Percentiles rank a stretch among this genome's conserved stretches.
These are phyloP conservation scores for Cheilinus undulatus DNA, from an alignment of 2,113 vertebrate genomes.

Conservation along the genomic window DNA sequence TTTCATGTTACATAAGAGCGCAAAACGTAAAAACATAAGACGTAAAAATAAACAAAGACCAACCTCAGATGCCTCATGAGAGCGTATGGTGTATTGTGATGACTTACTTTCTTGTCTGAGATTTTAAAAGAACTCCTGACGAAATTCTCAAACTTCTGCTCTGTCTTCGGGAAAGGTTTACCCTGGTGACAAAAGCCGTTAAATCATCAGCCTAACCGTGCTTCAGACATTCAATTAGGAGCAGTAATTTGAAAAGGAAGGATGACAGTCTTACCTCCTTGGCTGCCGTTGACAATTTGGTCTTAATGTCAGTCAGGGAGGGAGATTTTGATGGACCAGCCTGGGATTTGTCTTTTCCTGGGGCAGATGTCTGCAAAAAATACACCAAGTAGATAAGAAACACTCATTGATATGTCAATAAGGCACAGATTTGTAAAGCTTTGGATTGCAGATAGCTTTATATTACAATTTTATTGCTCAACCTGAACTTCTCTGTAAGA, in stretches of 20 bases:
- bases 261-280: conserved; percentile 76
- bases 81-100: background rate
- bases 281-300: conserved; percentile 77
- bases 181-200: conserved; percentile 67
- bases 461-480: conserved; percentile 16
- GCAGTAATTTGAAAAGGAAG: conserved; percentile 28
- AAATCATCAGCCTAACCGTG: conserved; percentile 33
- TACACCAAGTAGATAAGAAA: conserved; percentile 50
- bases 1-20: background rate
- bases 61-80: background rate
- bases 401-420: conserved; percentile 33
- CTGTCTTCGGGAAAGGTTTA: conserved; percentile 81
- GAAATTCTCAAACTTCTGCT: conserved; percentile 86
- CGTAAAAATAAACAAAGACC: background rate
- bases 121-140: conserved; percentile 79
- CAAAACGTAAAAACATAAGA: background rate
- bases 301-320: conserved; percentile 79
- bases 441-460: conserved; percentile 33
- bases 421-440: conserved; percentile 29
- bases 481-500: background rate
- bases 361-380: conserved; percentile 67
- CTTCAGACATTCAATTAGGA: conserved; percentile 36
- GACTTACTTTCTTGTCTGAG: conserved; percentile 82
- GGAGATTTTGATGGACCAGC: conserved; percentile 75
- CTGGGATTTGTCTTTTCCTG: conserved; percentile 77